Conservation (phyloP, 2,113 vertebrate species). For the Sylvia atricapilla region DNA sequence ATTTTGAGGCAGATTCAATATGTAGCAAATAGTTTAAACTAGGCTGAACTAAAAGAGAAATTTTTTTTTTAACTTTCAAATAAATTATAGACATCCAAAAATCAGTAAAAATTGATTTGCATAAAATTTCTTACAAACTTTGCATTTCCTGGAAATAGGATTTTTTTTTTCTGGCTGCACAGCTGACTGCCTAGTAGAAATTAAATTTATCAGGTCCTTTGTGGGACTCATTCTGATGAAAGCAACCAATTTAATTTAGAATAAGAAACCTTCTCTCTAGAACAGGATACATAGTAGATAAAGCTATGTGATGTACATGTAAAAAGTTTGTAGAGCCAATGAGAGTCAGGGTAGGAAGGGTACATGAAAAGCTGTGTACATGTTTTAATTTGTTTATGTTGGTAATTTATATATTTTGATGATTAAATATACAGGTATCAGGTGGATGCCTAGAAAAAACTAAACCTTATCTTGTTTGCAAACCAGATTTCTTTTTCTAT, state of each 20-base stretch:
- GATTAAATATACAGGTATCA: neutral
- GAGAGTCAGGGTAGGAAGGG: neutral
- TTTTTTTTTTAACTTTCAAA: neutral
- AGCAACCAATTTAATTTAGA: neutral
- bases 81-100: neutral
- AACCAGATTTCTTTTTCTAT: neutral
- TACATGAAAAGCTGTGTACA: neutral
- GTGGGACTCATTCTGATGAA: neutral
- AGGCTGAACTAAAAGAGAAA: neutral
- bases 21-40: neutral
- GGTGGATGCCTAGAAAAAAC: neutral
- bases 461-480: neutral
- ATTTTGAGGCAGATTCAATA: neutral
- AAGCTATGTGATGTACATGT: neutral
- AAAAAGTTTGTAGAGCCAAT: neutral
- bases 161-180: neutral
- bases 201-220: neutral
- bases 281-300: neutral
- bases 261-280: neutral
- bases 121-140: neutral
- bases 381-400: neutral
- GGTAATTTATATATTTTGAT: neutral
- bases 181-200: neutral
- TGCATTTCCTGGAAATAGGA: fast-evolving
- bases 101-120: neutral